phyloP scores from a whole-genome alignment of 2,888 invertebrate genomes.

The Cyclophora punctaria region DNA sequence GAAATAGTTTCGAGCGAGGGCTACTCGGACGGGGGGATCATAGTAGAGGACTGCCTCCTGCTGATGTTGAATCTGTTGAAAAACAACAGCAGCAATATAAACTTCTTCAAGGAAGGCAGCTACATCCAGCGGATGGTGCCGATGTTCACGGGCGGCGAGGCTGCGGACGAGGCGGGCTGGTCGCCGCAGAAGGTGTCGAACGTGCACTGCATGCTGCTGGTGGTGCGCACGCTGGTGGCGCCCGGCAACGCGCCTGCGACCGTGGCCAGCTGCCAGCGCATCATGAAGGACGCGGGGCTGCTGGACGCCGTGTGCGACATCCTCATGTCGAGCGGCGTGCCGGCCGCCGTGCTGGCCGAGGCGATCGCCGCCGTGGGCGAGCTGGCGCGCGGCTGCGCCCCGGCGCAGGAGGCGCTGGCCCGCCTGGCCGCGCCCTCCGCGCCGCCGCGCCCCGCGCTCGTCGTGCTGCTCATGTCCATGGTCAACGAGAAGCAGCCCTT shows the following conservation, averaged over 20 bases:
- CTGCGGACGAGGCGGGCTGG: constrained; percentile 86
- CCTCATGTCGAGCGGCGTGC: constrained; percentile 96
- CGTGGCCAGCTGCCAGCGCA: constrained; percentile 87
- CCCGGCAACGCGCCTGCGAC: constrained; percentile 93
- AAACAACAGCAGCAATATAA: constrained; percentile 98
- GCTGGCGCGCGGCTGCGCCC: constrained; percentile 90
- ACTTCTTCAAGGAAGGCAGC: constrained; percentile 98
- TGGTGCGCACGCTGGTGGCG: constrained; percentile 92
- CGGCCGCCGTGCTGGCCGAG: constrained; percentile 96
- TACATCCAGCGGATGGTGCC: constrained; percentile 93
- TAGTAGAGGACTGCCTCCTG: constrained; percentile 97
- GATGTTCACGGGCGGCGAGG: constrained; percentile 87
- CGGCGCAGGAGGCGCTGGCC: constrained; percentile 94
- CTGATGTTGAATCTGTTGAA: constrained; percentile 94
- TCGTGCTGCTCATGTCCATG: constrained; percentile 98
- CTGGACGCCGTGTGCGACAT: constrained; percentile 83
- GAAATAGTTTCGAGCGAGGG: constrained; percentile 95
- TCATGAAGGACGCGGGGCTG: constrained; percentile 86
- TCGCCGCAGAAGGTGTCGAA: constrained; percentile 96
- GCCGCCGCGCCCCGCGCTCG: constrained; percentile 94
- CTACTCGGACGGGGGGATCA: constrained; percentile 95
- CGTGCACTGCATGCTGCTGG: constrained; percentile 92
- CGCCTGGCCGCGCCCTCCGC: constrained; percentile 93
- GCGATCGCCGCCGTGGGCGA: constrained; percentile 97
- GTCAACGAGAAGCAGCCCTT: constrained; percentile 98